Evolutionary conservation across 2,888 invertebrate genomes (phyloP), one percentile per base, ranked within the genome.

Genomic region (Thelaira solivaga): DNA sequence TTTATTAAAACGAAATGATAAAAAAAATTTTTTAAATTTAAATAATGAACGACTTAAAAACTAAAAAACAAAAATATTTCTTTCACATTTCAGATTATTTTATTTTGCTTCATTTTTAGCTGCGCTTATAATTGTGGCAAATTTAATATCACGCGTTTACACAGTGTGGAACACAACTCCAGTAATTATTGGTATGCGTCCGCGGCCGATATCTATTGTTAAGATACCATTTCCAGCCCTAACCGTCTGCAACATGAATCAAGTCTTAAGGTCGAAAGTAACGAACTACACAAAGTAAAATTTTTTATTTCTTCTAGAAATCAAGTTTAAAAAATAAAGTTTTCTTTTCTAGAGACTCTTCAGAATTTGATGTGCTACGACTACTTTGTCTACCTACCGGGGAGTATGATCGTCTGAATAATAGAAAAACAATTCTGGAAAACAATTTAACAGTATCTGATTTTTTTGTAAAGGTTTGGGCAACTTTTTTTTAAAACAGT

Each of bases 191-290:
- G 94, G 88, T 31, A 92, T 95, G 76, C 95, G 93, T 83, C 93
- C 96, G 0, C 92, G 92, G 81, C 92, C 93, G 53, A 92, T 93
- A 74, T 90, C 92, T 0, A 90, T 96, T 1, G 89, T 91, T 3
- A 90, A 91, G 57, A 91, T 96, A 43, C 96, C 96, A 0, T 96
- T 96, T 88, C 96, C 96, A 0, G 94, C 96, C 0, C 89, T 96
- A 2, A 96, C 96, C 0, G 91, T 96, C 67, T 96, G 96, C 87
- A 96, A 95, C 85, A 94, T 95, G 89, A 96, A 96, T 86, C 93
- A 94, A 85, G 94, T 93, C 0, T 92, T 92, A 82, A 92, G 91
- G 80, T 91, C 91, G 10, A 93, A 93, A 76, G 94, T 94, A 1
- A 16, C 72, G 0, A 89, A 90, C 64, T 90, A 91, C 49, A 80